These are phyloP conservation scores for Palaemon carinicauda DNA, from an alignment of 1,140 invertebrate species.

Conservation along the genomic window DNA sequence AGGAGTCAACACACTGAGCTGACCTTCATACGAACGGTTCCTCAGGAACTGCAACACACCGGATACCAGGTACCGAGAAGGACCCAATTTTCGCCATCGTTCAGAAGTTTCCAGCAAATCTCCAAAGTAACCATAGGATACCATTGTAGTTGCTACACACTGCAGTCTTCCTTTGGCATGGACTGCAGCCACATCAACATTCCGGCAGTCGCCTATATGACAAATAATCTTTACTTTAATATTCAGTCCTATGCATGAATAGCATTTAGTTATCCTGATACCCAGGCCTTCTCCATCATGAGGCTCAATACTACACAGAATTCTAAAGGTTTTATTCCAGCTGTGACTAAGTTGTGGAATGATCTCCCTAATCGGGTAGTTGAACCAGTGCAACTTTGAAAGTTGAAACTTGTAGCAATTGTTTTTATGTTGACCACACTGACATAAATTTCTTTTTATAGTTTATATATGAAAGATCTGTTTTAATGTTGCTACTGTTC, in stretches of 20 bases:
- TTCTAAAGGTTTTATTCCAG: too few species aligned
- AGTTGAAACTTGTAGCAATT: too few species aligned
- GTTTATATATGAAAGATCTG: too few species aligned
- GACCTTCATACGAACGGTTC: slow-evolving; percentile 62
- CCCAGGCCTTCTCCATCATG: too few species aligned
- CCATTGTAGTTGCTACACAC: slow-evolving; percentile 79
- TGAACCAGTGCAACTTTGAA: too few species aligned
- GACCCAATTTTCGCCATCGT: slow-evolving; percentile 86
- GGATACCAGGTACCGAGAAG: slow-evolving; percentile 77
- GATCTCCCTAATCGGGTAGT: too few species aligned
- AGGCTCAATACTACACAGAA: too few species aligned
- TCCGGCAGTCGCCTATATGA: slow-evolving; percentile 70
- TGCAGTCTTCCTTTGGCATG: slow-evolving; percentile 74
- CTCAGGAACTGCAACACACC: slow-evolving; percentile 61
- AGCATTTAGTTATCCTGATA: too few species aligned
- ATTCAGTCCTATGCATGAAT: neutral
- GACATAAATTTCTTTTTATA: too few species aligned
- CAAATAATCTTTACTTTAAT: neutral
- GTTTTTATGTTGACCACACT: too few species aligned
- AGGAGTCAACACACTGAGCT: slow-evolving; percentile 30
- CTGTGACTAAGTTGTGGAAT: too few species aligned
- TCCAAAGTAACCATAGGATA: slow-evolving; percentile 89
- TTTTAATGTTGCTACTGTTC: too few species aligned
- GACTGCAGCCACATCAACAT: slow-evolving; percentile 82
- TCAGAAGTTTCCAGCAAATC: slow-evolving; percentile 86